Conservation (phyloP, 2,797 vertebrate genomes). For the Hydrophis major region DNA sequence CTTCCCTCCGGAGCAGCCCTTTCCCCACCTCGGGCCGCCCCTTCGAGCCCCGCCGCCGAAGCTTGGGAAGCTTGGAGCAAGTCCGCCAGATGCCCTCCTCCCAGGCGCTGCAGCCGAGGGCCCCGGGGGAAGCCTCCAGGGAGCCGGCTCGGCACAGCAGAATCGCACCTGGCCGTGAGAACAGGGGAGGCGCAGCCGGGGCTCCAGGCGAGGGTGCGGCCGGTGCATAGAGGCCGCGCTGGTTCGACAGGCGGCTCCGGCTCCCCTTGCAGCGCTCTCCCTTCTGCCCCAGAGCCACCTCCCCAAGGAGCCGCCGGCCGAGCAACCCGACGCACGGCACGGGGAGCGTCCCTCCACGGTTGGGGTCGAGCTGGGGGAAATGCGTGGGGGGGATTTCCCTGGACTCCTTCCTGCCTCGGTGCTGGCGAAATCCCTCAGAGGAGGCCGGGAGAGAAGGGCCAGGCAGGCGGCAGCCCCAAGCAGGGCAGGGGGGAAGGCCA, state of each 20-base stretch:
- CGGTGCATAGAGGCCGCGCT: not conserved
- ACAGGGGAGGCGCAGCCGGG: not conserved
- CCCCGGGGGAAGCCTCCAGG: not conserved
- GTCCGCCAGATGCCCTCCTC: not conserved
- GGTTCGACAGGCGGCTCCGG: not conserved
- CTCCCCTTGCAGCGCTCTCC: not conserved
- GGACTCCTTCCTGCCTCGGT: not conserved
- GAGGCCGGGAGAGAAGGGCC: not conserved
- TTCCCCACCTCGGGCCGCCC: not conserved
- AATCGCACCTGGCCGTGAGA: not conserved
- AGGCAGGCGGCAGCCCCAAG: not conserved
- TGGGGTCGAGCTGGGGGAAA: not conserved
- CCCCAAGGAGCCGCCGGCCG: not conserved
- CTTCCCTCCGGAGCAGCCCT: not conserved
- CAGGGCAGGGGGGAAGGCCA: not conserved
- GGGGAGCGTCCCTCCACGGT: not conserved
- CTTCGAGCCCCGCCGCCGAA: not conserved
- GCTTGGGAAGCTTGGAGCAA: not conserved
- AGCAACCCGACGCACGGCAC: not conserved
- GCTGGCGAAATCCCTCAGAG: not conserved
- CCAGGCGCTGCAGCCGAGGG: not conserved
- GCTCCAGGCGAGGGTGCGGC: not conserved
- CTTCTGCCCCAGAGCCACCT: not conserved
- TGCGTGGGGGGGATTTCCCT: no score
- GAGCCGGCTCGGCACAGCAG: not conserved